Conservation (phyloP, 2,113 vertebrate species). For the Crotalus viridis region DNA sequence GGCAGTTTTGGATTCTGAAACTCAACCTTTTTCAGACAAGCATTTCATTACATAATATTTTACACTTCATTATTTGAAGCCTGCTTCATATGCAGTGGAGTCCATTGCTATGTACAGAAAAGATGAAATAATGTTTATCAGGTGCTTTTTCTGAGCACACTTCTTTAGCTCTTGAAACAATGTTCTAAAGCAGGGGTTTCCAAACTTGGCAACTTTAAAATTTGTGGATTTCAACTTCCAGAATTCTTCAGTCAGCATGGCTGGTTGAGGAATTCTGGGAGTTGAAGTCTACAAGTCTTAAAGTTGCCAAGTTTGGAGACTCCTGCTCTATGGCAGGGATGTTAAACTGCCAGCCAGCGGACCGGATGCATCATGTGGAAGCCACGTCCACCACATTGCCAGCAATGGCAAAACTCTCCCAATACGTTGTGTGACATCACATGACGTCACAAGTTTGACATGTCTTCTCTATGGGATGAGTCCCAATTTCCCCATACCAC, state of each 20-base stretch:
- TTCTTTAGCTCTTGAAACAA: background rate
- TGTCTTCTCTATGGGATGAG: background rate
- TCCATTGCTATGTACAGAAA: background rate
- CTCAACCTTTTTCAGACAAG: background rate
- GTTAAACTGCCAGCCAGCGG: too few species aligned
- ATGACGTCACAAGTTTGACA: too few species aligned
- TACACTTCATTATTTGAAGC: background rate
- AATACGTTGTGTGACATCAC: too few species aligned
- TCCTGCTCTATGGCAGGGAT: background rate
- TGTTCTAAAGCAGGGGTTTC: background rate
- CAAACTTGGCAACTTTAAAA: background rate
- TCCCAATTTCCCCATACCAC: background rate
- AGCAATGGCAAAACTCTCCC: too few species aligned
- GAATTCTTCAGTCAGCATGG: background rate
- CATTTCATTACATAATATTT: background rate
- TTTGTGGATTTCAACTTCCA: too few species aligned
- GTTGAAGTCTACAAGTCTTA: background rate
- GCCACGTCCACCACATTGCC: too few species aligned
- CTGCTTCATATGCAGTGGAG: background rate
- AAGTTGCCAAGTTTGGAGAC: background rate
- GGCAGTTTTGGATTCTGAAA: background rate
- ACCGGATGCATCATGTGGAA: too few species aligned
- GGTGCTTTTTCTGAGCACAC: background rate
- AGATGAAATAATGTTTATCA: background rate
- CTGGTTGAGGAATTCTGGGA: background rate